phyloP scores from a whole-genome alignment of 2,113 vertebrate genomes.

The Tragulus kanchil region DNA sequence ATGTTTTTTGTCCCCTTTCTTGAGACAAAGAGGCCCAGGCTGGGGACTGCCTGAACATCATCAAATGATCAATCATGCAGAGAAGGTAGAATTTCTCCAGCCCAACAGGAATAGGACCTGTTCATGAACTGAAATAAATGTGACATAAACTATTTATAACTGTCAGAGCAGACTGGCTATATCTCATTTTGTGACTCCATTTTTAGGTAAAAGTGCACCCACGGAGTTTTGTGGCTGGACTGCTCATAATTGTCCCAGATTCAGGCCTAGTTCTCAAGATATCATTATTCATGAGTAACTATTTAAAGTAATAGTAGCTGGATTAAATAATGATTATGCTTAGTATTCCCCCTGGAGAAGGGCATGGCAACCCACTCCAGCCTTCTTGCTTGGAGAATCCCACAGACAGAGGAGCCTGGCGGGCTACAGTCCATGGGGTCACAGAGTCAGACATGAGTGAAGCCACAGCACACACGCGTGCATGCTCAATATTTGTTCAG shows the following conservation, averaged over 20 bases:
- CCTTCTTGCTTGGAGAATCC: not conserved
- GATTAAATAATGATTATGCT: not conserved
- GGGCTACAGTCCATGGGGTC: not conserved
- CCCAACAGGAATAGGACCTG: not conserved
- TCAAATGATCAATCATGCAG: not conserved
- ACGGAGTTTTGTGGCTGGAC: not conserved
- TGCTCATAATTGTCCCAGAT: not conserved
- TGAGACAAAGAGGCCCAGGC: not conserved
- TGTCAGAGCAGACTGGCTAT: not conserved
- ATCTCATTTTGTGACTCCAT: not conserved
- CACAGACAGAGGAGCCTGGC: not conserved
- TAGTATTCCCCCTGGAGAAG: not conserved
- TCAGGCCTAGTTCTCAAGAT: not conserved
- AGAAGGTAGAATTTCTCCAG: not conserved
- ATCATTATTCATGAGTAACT: not conserved
- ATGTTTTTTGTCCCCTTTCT: not conserved
- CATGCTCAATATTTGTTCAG: not conserved
- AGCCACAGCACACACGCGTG: not conserved
- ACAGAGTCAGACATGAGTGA: not conserved
- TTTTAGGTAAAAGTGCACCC: not conserved
- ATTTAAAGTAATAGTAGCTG: not conserved
- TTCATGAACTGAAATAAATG: not conserved
- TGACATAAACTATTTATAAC: not conserved
- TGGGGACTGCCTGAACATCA: not conserved
- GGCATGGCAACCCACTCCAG: not conserved